Evolutionary conservation across 2,113 vertebrate genomes (phyloP).

Genomic region (Cebidichthys violaceus): DNA sequence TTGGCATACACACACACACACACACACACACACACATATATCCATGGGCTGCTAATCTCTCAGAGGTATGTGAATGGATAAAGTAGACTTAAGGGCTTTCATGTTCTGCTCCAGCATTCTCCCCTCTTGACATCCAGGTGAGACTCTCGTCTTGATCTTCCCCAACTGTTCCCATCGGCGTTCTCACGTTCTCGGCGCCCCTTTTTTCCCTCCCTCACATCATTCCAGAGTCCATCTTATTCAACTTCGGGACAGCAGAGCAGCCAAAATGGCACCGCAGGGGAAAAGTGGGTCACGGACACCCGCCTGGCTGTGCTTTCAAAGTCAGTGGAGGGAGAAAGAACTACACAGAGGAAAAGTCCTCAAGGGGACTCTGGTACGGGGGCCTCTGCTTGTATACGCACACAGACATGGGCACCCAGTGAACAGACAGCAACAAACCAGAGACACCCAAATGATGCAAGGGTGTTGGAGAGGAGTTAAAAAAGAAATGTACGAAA

Average conservation of each 20-base stretch:
- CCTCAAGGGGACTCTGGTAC: constrained; percentile 61
- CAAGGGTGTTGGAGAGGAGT: neutral
- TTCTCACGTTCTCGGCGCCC: neutral
- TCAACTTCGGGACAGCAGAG: constrained; percentile 52
- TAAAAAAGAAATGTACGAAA: neutral
- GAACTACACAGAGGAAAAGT: constrained; percentile 45
- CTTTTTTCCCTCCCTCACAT: constrained; percentile 1
- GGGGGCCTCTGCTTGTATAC: constrained; percentile 42
- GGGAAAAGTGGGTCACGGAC: constrained; percentile 74
- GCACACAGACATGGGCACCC: constrained; percentile 18
- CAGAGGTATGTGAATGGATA: constrained; percentile 71
- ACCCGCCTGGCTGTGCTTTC: constrained; percentile 63
- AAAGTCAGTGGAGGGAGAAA: constrained; percentile 56
- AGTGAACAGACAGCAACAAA: constrained; percentile 30
- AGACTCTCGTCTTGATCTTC: constrained; percentile 45
- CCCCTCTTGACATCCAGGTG: constrained; percentile 64
- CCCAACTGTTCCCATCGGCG: constrained; percentile 12
- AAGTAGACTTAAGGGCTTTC: constrained; percentile 73
- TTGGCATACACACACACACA: constrained; percentile 39
- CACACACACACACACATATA: constrained; percentile 19
- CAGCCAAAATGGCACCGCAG: constrained; percentile 69
- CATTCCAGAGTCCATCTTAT: constrained; percentile 59
- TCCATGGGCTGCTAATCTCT: constrained; percentile 64
- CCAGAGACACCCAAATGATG: constrained; percentile 13
- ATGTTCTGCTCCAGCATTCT: constrained; percentile 62